phyloP scores from a whole-genome alignment of 2,797 vertebrate species.

The Catostomus latipinnis region DNA sequence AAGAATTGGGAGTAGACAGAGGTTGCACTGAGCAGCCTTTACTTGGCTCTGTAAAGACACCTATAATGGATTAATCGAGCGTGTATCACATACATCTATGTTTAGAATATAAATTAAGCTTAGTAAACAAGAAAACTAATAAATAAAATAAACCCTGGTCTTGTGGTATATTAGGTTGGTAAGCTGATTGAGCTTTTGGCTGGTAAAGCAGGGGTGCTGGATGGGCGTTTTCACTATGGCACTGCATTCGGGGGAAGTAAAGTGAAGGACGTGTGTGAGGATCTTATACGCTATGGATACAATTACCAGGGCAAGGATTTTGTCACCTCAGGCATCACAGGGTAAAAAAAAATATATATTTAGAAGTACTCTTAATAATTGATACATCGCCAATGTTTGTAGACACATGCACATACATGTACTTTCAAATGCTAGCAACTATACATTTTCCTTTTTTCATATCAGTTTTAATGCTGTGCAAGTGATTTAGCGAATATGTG shows the following conservation, averaged over 20 bases:
- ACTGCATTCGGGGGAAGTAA: conserved; percentile 98
- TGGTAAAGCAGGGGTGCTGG: conserved; percentile 94
- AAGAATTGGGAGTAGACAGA: no score
- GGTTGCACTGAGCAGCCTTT: no score
- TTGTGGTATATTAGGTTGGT: conserved; percentile 83
- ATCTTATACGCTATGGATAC: conserved; percentile 95
- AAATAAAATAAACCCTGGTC: background rate
- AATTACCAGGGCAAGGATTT: conserved; percentile 99
- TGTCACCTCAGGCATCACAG: conserved; percentile 98
- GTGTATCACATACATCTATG: no score
- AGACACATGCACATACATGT: background rate
- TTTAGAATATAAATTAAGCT: background rate
- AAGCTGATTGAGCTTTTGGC: conserved; percentile 96
- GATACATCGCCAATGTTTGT: background rate
- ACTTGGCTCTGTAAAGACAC: no score
- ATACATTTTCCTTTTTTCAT: no score
- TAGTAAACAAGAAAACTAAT: background rate
- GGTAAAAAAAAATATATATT: conserved; percentile 75
- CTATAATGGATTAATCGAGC: no score
- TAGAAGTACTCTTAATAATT: no score
- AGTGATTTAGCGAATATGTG: no score
- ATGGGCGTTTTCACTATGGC: conserved; percentile 95
- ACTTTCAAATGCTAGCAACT: no score
- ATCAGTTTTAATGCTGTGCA: no score
- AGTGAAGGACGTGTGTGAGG: conserved; percentile 98